Base-by-base conservation (phyloP, 2,797 vertebrate species). In the Poeciliopsis presidionis region DNA sequence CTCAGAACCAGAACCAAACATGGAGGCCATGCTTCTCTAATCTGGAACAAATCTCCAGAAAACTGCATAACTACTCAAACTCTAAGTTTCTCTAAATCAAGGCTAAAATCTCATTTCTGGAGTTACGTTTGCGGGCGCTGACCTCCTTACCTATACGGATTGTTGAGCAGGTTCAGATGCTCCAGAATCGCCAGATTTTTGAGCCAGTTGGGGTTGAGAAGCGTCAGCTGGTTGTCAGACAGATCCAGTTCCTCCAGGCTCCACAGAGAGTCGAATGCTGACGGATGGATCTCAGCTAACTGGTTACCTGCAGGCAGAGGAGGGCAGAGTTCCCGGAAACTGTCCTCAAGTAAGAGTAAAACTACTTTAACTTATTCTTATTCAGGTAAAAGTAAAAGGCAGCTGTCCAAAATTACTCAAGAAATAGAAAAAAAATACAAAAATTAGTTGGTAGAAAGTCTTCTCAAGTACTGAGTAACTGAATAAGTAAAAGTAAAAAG, bases 91-190 rank as follows among this genome's bases (percentile, higher is more conserved):
- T 53, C 25, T 55, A 55, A 55, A 55, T n/a, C 53, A 11, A 55
- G 53, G 53, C 11, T 55, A n/a, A 12, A 55, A 55, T 5, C 53
- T n/a, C 25, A 51, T 51, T 51, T 51, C 20, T 51, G 49, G 20
- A 22, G 2, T 22, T 51, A 22, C 20, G 7, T 9, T 51, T 51
- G 49, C 49, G 3, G 49, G n/a, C 5, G 33, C 16, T 33, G 12
- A 6, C 0, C 2, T 7, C 25, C 57, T 74, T 67, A 92, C 93
- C 90, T 92, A 87, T 94, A 92, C 0, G 83, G 90, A 88, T 93
- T 94, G 80, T 82, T 20, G 71, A 92, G 89, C 75, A 93, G 78
- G 79, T 92, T 89, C 74, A 94, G 91, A 4, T 20, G 9, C 80
- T 77, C 78, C 65, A 93, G 81, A 61, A 80, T 88, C 39, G 43